phyloP scores from a whole-genome alignment of 2,888 invertebrate species.

The Scaptomyza caliginosa region DNA sequence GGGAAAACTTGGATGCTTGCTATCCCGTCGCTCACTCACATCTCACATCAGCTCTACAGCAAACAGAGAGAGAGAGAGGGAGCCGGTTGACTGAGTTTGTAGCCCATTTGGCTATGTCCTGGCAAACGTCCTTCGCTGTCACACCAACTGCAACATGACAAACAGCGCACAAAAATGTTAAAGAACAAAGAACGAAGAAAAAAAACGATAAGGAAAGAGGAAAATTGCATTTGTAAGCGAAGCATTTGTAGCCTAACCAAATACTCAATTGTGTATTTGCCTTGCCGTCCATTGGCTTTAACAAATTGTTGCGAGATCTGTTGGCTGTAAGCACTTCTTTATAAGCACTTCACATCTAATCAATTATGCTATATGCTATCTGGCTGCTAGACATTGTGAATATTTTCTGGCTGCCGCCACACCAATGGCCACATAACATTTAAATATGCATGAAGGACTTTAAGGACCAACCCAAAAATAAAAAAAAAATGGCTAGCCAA shows the following conservation, averaged over 20 bases:
- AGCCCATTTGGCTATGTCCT: constrained; percentile 58
- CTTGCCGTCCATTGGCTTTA: constrained; percentile 10
- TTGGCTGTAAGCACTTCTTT: constrained; percentile 23
- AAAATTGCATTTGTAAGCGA: constrained; percentile 41
- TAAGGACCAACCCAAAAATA: constrained; percentile 36
- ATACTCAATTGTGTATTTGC: constrained; percentile 23
- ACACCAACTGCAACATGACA: constrained; percentile 67
- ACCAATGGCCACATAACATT: constrained; percentile 69
- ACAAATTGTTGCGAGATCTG: constrained; percentile 41
- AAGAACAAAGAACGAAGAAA: constrained; percentile 12
- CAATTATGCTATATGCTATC: constrained; percentile 68
- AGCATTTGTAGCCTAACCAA: constrained; percentile 34
- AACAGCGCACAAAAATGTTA: constrained; percentile 59
- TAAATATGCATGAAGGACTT: constrained; percentile 70
- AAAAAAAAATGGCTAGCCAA: constrained; percentile 32
- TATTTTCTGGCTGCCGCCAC: constrained; percentile 20
- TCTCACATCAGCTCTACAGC: not conserved
- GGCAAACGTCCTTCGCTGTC: constrained; percentile 55
- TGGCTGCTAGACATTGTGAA: constrained; percentile 5
- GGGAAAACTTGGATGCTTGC: constrained; percentile 29
- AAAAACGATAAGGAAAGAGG: not conserved
- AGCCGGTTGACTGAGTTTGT: too few relatives aligned
- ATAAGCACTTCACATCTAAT: constrained; percentile 75
- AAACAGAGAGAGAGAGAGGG: not conserved
- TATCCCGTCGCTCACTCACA: constrained; percentile 49